phyloP scores from a whole-genome alignment of 2,888 invertebrate genomes.

The Copidosoma aretas region DNA sequence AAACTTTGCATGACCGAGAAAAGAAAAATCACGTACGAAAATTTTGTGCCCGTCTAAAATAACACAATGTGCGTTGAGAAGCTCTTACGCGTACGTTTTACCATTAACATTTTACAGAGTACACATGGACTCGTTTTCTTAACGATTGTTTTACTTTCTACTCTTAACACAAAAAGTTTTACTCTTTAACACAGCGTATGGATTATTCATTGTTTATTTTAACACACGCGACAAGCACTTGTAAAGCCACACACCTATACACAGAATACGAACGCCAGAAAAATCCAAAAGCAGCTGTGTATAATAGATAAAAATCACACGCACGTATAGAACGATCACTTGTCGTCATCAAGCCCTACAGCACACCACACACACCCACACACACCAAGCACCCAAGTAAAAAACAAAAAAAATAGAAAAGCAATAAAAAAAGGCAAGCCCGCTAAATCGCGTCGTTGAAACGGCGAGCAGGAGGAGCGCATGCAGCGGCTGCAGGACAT shows the following conservation, averaged over 20 bases:
- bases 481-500: conserved; percentile 79
- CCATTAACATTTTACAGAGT: neutral
- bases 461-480: conserved; percentile 70
- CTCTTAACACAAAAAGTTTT: neutral
- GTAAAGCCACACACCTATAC: no score
- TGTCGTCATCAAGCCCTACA: no score
- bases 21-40: neutral
- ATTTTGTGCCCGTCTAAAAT: neutral
- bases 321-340: no score
- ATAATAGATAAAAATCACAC: no score
- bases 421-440: conserved; percentile 1
- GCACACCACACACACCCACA: no score
- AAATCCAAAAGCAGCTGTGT: no score
- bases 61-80: neutral
- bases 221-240: no score
- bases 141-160: neutral
- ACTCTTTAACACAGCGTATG: neutral
- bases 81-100: neutral
- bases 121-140: neutral
- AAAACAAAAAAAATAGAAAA: conserved; percentile 6
- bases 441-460: conserved; percentile 8
- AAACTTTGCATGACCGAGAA: neutral
- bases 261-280: no score
- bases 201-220: no score
- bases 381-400: no score